These are phyloP conservation scores for Calosoma granatense DNA, from an alignment of 1,140 invertebrate genomes.

Conservation along the genomic window DNA sequence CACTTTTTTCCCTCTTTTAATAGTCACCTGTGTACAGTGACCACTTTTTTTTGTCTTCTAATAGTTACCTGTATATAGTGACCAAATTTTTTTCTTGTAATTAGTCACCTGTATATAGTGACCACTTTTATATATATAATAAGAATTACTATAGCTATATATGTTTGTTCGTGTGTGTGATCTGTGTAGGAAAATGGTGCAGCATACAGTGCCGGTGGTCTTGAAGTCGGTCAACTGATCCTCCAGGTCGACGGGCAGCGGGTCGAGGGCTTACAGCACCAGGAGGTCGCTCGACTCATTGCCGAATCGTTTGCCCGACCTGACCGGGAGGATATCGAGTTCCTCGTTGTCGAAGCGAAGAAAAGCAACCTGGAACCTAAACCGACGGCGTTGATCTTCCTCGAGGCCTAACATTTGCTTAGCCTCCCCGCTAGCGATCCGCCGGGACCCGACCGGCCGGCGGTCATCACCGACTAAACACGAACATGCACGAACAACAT, in stretches of 20 bases:
- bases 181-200: conserved; percentile 77
- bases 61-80: too few relatives aligned
- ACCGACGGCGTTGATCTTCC: conserved; percentile 74
- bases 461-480: conserved; percentile 30
- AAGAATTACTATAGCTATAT: too few relatives aligned
- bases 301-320: conserved; percentile 80
- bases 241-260: conserved; percentile 83
- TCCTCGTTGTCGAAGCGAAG: conserved; percentile 80
- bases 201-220: conserved; percentile 79
- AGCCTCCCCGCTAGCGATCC: conserved; percentile 66
- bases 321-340: conserved; percentile 78
- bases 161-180: too few relatives aligned
- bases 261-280: conserved; percentile 68
- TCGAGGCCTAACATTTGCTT: conserved; percentile 79
- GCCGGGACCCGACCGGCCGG: conserved; percentile 45
- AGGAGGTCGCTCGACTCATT: conserved; percentile 76
- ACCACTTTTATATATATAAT: too few relatives aligned
- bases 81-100: too few relatives aligned
- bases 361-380: conserved; percentile 82
- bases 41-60: too few relatives aligned
- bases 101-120: too few relatives aligned
- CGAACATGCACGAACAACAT: neutral
- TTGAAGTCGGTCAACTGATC: conserved; percentile 89
- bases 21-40: too few relatives aligned
- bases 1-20: too few relatives aligned